Evolutionary conservation across 1,140 invertebrate genomes (phyloP), one percentile per base, ranked within the genome.

Genomic region (Cyphomyrmex costatus): DNA sequence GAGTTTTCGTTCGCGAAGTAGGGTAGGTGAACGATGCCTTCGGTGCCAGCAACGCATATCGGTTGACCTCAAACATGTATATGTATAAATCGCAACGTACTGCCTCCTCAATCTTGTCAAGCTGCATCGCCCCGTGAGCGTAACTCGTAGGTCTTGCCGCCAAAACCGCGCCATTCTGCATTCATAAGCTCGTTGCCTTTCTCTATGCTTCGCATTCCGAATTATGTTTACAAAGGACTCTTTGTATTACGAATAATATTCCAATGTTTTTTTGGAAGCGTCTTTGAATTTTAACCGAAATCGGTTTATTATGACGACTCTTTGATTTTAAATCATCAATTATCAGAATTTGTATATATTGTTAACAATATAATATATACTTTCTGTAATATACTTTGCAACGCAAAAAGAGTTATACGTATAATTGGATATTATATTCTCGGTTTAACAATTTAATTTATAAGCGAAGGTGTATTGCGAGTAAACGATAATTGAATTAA

Each of bases 51-150:
- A 82, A 21, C 85, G 60, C 79, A 84, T 86, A 86, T 83, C 80
- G 92, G 87, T 90, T 91, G 91, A 93, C 93, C 93, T 93, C 93
- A 92, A 91, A 93, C 85, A 24, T 86, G 85, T 86, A 86, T 73
- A 86, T 92, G 92, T 94, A 93, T 94, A 93, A 93, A 92, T 93
- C 92, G 92, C 90, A 85, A 82, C 91, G 91, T 91, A 91, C 92
- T 92, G 91, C 91, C 91, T 93, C 93, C 91, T 94, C 93, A 93
- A 93, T 93, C 93, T 94, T 93, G 92, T 93, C 91, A 91, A 92
- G 87, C 79, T 92, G 89, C 91, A 92, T 88, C 87, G 92, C 90
- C 92, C 92, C 91, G 91, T 77, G 78, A 87, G 84, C 92, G 93
- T 93, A 94, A 93, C 93, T 93, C 88, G 89, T 66, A 91, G 88